Evolutionary conservation across 2,888 invertebrate species (phyloP).

Genomic region (Melanargia galathea): DNA sequence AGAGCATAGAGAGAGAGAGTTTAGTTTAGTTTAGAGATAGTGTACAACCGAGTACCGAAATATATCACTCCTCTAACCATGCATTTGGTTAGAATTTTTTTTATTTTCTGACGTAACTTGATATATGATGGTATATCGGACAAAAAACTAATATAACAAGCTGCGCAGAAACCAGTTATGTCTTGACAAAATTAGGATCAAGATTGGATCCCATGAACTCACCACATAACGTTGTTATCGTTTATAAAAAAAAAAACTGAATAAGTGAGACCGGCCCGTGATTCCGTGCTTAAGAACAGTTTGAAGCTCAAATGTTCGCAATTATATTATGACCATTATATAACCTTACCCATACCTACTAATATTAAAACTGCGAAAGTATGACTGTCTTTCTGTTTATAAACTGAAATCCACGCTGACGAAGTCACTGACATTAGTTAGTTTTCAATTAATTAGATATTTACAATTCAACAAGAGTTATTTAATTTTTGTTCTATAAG

Average conservation of each 20-base stretch:
- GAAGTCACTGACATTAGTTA: background rate
- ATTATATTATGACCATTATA: too few species aligned
- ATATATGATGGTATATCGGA: background rate
- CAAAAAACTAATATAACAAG: background rate
- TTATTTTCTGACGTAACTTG: background rate
- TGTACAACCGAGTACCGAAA: too few species aligned
- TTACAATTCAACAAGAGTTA: too few species aligned
- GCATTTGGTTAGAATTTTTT: background rate
- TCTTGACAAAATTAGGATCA: constrained; percentile 5
- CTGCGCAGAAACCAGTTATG: background rate
- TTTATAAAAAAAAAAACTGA: background rate
- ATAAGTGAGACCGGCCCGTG: background rate
- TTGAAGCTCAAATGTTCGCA: background rate
- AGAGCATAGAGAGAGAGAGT: too few species aligned
- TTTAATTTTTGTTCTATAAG: background rate
- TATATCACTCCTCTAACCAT: too few species aligned
- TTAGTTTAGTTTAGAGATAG: too few species aligned
- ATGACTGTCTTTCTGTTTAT: too few species aligned
- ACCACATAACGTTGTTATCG: background rate
- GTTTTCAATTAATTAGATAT: too few species aligned
- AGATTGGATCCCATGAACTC: background rate
- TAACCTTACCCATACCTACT: too few species aligned
- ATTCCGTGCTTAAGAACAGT: background rate
- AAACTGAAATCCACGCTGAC: too few species aligned
- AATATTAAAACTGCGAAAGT: too few species aligned